Conservation (phyloP, 2,113 vertebrate genomes). For the Leptobrachium leishanense region DNA sequence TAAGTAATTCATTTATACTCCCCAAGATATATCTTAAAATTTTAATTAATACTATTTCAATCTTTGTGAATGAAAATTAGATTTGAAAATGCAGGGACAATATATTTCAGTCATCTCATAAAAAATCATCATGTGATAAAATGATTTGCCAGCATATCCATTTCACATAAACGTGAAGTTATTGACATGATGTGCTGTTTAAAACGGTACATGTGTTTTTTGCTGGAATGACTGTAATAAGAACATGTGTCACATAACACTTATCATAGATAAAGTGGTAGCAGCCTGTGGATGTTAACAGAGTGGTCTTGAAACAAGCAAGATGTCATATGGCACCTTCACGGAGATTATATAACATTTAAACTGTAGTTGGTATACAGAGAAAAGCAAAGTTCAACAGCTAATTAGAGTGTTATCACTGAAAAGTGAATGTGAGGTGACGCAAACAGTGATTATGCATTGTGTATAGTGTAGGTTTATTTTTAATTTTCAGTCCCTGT, state of each 20-base stretch:
- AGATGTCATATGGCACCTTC: conserved; percentile 75
- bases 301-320: conserved; percentile 69
- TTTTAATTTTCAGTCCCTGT: background rate
- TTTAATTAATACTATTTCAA: no score
- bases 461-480: background rate
- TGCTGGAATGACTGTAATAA: conserved; percentile 51
- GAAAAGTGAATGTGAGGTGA: conserved; percentile 61
- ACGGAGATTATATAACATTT: conserved; percentile 72
- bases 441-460: background rate
- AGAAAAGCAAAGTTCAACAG: conserved; percentile 65
- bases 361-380: conserved; percentile 65
- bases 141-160: background rate
- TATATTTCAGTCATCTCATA: no score
- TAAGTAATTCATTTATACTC: no score
- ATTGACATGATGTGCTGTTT: background rate
- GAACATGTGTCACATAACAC: conserved; percentile 67
- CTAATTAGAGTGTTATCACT: conserved; percentile 76
- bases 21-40: no score
- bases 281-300: conserved; percentile 68
- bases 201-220: background rate
- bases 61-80: no score
- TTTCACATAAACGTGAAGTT: background rate
- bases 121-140: no score
- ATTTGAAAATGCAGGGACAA: no score
- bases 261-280: conserved; percentile 67